Evolutionary conservation across 2,113 vertebrate species (phyloP).

Genomic region (Chionis minor): DNA sequence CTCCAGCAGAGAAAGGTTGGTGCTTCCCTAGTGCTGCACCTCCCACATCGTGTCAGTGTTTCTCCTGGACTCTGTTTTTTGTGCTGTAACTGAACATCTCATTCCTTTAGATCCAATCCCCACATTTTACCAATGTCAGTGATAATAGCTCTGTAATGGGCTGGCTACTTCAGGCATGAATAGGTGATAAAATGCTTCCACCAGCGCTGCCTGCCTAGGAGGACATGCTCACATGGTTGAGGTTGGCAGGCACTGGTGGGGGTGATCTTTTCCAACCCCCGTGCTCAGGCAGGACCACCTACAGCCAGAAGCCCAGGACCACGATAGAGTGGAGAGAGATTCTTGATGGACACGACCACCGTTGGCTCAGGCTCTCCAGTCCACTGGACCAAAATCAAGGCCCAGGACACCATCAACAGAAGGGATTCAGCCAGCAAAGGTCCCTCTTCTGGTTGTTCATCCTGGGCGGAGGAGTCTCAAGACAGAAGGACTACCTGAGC

Average conservation of each 20-base stretch:
- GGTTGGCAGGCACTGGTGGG: background rate
- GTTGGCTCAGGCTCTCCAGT: background rate
- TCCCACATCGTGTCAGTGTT: background rate
- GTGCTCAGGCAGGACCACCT: background rate
- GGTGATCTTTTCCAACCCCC: background rate
- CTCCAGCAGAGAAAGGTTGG: background rate
- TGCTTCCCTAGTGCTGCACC: background rate
- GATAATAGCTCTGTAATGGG: background rate
- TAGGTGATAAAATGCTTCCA: background rate
- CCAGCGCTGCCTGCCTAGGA: background rate
- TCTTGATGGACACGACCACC: background rate
- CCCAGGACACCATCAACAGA: background rate
- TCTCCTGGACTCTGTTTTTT: background rate
- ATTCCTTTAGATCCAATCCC: background rate
- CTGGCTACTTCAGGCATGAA: background rate
- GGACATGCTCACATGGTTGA: background rate
- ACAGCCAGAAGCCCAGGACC: background rate
- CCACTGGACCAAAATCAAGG: background rate
- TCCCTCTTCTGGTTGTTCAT: background rate
- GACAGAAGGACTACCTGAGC: background rate
- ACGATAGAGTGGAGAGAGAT: background rate
- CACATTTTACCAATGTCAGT: accelerated
- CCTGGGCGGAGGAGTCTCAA: background rate
- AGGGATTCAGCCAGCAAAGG: background rate
- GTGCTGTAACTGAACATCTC: background rate